Evolutionary conservation across 2,113 vertebrate genomes (phyloP).

Genomic region (Rattus rattus): DNA sequence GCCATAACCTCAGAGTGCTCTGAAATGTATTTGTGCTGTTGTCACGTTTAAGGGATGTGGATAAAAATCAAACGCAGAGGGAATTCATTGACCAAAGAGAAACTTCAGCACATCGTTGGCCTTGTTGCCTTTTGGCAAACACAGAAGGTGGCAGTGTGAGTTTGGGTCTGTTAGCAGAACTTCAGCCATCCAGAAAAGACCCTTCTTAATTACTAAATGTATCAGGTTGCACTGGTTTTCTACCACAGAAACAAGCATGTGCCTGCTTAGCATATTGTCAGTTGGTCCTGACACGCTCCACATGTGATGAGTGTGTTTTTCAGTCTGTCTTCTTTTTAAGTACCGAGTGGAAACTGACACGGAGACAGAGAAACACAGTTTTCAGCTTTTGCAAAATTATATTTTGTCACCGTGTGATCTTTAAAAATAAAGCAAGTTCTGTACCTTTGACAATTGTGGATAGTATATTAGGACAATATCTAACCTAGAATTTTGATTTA

Average conservation of each 20-base stretch:
- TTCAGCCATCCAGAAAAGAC: background rate
- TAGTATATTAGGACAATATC: background rate
- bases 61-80: background rate
- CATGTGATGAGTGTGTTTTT: background rate
- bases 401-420: slow-evolving; percentile 9
- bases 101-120: background rate
- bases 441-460: slow-evolving; percentile 28
- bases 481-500: background rate
- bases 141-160: background rate
- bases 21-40: background rate
- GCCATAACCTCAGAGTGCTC: background rate
- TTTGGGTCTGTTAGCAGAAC: background rate
- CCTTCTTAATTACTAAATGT: background rate
- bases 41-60: background rate
- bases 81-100: background rate
- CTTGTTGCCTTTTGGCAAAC: background rate
- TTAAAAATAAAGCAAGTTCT: slow-evolving; percentile 51
- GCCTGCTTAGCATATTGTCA: background rate
- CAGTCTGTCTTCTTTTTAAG: background rate
- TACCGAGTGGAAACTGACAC: background rate
- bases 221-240: background rate
- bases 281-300: background rate
- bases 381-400: slow-evolving; percentile 21
- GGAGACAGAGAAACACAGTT: background rate
- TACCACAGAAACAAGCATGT: background rate